These are phyloP conservation scores for Haliclona indistincta DNA, from an alignment of 37 sponge, comb jelly and placozoan genomes.

Conservation along the genomic window DNA sequence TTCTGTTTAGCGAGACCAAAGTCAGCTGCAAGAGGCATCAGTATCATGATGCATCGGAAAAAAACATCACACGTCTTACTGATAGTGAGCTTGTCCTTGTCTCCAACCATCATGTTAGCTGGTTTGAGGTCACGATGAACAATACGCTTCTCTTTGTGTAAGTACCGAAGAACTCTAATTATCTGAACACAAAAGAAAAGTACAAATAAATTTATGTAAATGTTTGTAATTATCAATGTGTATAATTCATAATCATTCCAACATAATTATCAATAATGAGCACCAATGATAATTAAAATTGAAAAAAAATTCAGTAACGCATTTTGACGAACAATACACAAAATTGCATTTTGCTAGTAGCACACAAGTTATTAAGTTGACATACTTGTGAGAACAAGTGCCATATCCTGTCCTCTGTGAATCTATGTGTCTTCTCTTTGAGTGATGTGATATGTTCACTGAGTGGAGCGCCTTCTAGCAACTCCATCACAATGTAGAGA, in stretches of 20 bases:
- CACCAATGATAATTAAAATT: no score
- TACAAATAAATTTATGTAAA: no score
- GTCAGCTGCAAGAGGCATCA: slow-evolving; percentile 60
- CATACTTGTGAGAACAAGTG: slow-evolving; percentile 79
- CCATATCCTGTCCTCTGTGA: slow-evolving; percentile 84
- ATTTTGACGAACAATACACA: no score
- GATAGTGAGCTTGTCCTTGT: slow-evolving; percentile 81
- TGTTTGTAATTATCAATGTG: no score
- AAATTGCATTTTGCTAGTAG: no score
- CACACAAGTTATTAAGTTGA: background rate
- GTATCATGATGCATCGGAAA: no score
- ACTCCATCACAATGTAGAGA: slow-evolving; percentile 93
- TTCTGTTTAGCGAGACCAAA: slow-evolving; percentile 90
- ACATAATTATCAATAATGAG: no score
- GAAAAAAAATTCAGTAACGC: no score
- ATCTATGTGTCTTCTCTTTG: slow-evolving; percentile 73
- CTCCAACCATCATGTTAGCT: slow-evolving; percentile 89
- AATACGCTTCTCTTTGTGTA: slow-evolving; percentile 87
- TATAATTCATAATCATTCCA: no score
- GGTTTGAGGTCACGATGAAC: slow-evolving; percentile 88
- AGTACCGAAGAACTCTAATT: slow-evolving; percentile 81
- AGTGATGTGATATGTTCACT: slow-evolving; percentile 75
- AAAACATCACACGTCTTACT: no score
- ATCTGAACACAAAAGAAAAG: slow-evolving; percentile 45
- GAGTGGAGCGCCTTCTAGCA: slow-evolving; percentile 88